Evolutionary conservation across 2,888 invertebrate species (phyloP).

Genomic region (Hypomecis atomaria): DNA sequence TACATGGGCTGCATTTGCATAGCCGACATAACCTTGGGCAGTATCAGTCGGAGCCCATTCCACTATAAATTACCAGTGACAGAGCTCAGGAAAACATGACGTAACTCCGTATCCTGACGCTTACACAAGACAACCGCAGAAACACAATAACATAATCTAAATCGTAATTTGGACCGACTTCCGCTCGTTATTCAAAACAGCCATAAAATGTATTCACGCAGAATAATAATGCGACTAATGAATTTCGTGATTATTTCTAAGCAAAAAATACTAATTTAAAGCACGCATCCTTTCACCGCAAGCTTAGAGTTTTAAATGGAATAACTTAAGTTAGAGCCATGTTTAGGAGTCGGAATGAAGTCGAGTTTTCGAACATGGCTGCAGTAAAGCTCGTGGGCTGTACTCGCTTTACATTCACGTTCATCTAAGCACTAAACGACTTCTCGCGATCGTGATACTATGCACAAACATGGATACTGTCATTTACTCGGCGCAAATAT

Average conservation of each 20-base stretch:
- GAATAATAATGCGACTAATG: conserved; percentile 54
- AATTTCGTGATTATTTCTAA: conserved; percentile 51
- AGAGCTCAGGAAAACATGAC: conserved; percentile 44
- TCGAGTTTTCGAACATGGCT: conserved; percentile 35
- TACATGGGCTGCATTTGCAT: conserved; percentile 51
- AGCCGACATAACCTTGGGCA: conserved; percentile 55
- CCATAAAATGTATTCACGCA: conserved; percentile 37
- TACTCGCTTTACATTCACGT: conserved; percentile 32
- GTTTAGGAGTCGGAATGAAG: conserved; percentile 52
- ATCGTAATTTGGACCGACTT: conserved; percentile 47
- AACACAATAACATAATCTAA: conserved; percentile 41
- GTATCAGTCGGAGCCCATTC: conserved; percentile 36
- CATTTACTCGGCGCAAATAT: conserved; percentile 48
- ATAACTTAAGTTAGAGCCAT: conserved; percentile 32
- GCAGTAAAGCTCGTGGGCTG: conserved; percentile 15
- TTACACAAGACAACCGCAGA: conserved; percentile 33
- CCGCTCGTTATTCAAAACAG: conserved; percentile 53
- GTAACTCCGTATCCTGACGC: conserved; percentile 48
- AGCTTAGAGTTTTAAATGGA: conserved; percentile 20
- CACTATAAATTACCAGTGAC: conserved; percentile 46
- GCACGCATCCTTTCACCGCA: conserved; percentile 53
- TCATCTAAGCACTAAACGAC: conserved; percentile 47
- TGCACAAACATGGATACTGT: conserved; percentile 50
- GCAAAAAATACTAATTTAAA: conserved; percentile 44
- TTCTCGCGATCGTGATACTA: conserved; percentile 51